Conservation (phyloP, 2,113 vertebrate species). For the Plectropomus leopardus region DNA sequence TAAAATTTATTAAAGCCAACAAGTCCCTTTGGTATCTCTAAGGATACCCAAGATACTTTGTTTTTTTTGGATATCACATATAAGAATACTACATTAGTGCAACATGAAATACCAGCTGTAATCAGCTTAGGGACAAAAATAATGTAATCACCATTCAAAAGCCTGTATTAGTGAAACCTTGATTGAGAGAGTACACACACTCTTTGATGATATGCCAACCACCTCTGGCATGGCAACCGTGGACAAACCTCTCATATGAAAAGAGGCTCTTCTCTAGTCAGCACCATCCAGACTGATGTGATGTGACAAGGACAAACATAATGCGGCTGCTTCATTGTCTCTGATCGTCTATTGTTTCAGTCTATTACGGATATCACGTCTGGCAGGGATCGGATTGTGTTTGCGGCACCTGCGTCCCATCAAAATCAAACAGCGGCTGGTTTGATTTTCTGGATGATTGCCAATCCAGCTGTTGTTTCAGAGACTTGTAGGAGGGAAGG, state of each 20-base stretch:
- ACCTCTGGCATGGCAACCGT: constrained; percentile 36
- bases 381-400: constrained; percentile 57
- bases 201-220: constrained; percentile 50
- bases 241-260: constrained; percentile 23
- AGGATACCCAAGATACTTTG: neutral
- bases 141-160: constrained; percentile 23
- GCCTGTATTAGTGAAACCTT: constrained; percentile 28
- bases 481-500: constrained; percentile 33
- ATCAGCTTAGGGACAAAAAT: constrained; percentile 29
- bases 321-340: constrained; percentile 57
- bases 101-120: constrained; percentile 3
- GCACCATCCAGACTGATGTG: constrained; percentile 46
- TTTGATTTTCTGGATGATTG: constrained; percentile 60
- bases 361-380: constrained; percentile 54
- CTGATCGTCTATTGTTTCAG: constrained; percentile 61
- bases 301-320: constrained; percentile 69
- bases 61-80: neutral
- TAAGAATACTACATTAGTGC: neutral
- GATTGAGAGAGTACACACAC: constrained; percentile 17
- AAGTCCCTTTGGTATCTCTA: neutral
- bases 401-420: constrained; percentile 66
- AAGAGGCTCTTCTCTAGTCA: constrained; percentile 36
- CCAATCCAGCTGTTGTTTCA: constrained; percentile 64
- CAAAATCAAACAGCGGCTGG: constrained; percentile 39
- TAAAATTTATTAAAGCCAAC: neutral